Conservation (phyloP, 2,797 vertebrate species). For the Caiman crocodilus region DNA sequence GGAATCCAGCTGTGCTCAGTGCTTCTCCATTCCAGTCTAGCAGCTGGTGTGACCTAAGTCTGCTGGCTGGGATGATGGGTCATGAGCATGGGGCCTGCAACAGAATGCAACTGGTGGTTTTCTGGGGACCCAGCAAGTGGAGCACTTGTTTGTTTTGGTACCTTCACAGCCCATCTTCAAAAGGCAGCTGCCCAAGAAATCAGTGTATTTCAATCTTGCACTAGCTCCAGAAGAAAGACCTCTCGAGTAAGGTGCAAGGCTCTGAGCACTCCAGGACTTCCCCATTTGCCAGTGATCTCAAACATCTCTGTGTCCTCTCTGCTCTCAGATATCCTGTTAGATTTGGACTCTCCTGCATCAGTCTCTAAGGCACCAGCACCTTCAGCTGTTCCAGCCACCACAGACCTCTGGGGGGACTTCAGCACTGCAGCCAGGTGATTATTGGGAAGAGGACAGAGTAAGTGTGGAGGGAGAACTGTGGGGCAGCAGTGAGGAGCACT, state of each 20-base stretch:
- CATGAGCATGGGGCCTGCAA: background rate
- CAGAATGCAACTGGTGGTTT: background rate
- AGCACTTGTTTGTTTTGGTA: background rate
- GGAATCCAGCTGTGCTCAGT: background rate
- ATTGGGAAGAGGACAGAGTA: background rate
- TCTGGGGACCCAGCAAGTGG: background rate
- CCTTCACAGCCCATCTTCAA: background rate
- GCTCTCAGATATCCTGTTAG: slow-evolving; percentile 87
- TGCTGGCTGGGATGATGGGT: background rate
- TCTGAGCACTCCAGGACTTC: background rate
- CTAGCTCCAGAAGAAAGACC: background rate
- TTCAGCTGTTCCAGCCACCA: slow-evolving; percentile 74
- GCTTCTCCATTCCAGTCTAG: background rate
- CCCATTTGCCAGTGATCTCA: background rate
- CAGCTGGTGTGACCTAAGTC: background rate
- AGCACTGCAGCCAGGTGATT: slow-evolving; percentile 88
- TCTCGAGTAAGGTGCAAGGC: background rate
- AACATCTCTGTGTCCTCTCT: background rate
- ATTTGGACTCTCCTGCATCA: slow-evolving; percentile 88
- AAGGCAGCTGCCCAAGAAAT: background rate
- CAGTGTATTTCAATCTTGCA: background rate
- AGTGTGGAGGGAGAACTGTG: background rate
- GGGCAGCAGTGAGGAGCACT: background rate
- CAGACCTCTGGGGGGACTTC: slow-evolving; percentile 94
- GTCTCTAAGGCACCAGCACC: slow-evolving; percentile 77